Evolutionary conservation across 2,888 invertebrate species (phyloP).

Genomic region (Euzophera pinguis): DNA sequence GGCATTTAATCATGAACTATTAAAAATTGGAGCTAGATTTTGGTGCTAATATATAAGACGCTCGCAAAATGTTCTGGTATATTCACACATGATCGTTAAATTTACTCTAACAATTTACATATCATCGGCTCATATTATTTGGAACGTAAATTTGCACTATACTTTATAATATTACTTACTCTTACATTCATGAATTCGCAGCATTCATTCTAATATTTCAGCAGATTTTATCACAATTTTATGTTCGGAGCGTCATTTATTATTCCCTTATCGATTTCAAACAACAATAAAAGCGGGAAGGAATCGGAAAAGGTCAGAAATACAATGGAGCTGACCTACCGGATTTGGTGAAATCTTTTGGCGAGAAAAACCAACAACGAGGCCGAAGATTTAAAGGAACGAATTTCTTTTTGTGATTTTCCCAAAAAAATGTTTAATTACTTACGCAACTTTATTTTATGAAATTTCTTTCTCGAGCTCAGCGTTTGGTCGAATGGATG

Average conservation of each 20-base stretch:
- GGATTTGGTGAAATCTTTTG: conserved; percentile 14
- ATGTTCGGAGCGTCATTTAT: conserved; percentile 15
- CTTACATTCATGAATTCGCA: neutral
- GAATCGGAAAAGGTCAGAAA: conserved; percentile 11
- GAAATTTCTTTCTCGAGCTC: too few relatives aligned
- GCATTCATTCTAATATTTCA: neutral
- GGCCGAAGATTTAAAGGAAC: conserved; percentile 17
- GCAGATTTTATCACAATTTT: conserved; percentile 16
- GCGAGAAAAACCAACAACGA: conserved; percentile 16
- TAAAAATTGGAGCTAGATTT: too few relatives aligned
- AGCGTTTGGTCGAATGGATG: too few relatives aligned
- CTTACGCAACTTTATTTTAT: too few relatives aligned
- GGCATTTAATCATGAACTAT: too few relatives aligned
- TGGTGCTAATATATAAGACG: too few relatives aligned
- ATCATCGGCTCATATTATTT: too few relatives aligned
- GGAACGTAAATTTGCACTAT: neutral
- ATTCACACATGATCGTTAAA: too few relatives aligned
- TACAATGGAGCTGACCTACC: conserved; percentile 13
- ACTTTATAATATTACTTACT: neutral
- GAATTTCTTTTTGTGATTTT: conserved; percentile 11
- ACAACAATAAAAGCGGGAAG: conserved; percentile 17
- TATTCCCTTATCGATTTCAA: conserved; percentile 20
- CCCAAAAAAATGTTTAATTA: neutral
- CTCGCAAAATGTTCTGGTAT: too few relatives aligned
- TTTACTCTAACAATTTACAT: too few relatives aligned